Percentiles rank a stretch among this genome's conserved stretches.
These are phyloP conservation scores for Schizotus pectinicornis DNA, from an alignment of 2,888 invertebrate genomes.

Conservation along the genomic window DNA sequence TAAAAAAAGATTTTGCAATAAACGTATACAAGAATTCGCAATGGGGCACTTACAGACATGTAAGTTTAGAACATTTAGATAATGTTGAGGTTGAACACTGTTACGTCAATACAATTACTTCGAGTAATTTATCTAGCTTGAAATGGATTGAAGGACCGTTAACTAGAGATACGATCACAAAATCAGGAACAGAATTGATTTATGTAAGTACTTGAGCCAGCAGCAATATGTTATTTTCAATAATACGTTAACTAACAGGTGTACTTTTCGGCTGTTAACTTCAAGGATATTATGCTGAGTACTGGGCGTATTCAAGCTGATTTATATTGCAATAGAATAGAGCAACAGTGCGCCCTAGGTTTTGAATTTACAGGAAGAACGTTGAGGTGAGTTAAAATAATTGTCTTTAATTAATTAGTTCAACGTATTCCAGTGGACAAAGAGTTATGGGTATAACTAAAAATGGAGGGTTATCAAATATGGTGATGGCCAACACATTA, in stretches of 20 bases:
- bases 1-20: constrained; percentile 75
- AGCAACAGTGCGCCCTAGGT: constrained; percentile 71
- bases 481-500: constrained; percentile 58
- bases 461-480: constrained; percentile 63
- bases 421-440: constrained; percentile 39
- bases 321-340: constrained; percentile 60
- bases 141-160: constrained; percentile 78
- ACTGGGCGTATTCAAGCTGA: constrained; percentile 88
- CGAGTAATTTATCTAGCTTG: constrained; percentile 86
- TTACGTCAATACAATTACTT: constrained; percentile 76
- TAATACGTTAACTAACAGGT: constrained; percentile 29
- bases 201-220: constrained; percentile 34
- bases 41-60: constrained; percentile 78
- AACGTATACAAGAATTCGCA: constrained; percentile 73
- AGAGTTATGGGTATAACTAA: constrained; percentile 59
- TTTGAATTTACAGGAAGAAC: constrained; percentile 69
- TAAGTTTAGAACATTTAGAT: constrained; percentile 65
- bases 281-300: constrained; percentile 94
- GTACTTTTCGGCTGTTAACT: constrained; percentile 84
- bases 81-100: constrained; percentile 68
- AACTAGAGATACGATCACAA: background rate
- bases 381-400: constrained; percentile 21
- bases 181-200: constrained; percentile 26
- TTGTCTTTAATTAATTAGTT: no score
- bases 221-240: no score